Evolutionary conservation across 1,140 invertebrate genomes (phyloP), one percentile per base, ranked within the genome.

Genomic region (Antheraea mylitta): DNA sequence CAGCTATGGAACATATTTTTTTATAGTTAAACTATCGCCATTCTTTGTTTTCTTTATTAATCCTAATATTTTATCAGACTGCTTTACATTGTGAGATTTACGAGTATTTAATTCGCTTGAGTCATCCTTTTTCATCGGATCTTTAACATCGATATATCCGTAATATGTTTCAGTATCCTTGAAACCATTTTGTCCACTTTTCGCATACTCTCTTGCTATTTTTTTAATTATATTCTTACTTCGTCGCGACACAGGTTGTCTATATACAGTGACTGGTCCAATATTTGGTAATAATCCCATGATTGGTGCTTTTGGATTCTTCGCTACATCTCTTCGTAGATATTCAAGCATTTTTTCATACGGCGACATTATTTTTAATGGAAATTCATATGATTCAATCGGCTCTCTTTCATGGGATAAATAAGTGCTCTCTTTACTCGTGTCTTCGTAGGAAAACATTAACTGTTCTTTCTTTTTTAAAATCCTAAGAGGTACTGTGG

Each of bases 191-290:
- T 66, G 19, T n/a, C 59, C 22, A 11, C 48, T 36, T 18, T 68
- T 62, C 30, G 69, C 71, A 68, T 87, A 87, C 16, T 69, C 67
- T 38, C 64, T 67, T 1, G 83, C 79, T 36, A 87, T 58, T 69
- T 74, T 69, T 64, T 85, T 82, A 19, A 91, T 87, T 66, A 83
- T 73, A 37, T 75, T 69, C 63, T 77, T 75, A 66, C 79, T 89
- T 67, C 80, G 81, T 53, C 68, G 76, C 0, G 89, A 91, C 42
- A 91, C 70, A 1, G 81, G 83, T 64, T 91, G 89, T 42, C 75
- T 74, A 60, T 91, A 91, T 6, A 89, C 58, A 7, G 87, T 81
- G 6, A 83, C 77, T 0, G 75, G 70, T 0, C 89, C 89, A 6
- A 86, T 63, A 64, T 79, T 72, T 0, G 85, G 83, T 19, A 83